phyloP scores from a whole-genome alignment of 2,113 vertebrate species.

The Albula goreensis region DNA sequence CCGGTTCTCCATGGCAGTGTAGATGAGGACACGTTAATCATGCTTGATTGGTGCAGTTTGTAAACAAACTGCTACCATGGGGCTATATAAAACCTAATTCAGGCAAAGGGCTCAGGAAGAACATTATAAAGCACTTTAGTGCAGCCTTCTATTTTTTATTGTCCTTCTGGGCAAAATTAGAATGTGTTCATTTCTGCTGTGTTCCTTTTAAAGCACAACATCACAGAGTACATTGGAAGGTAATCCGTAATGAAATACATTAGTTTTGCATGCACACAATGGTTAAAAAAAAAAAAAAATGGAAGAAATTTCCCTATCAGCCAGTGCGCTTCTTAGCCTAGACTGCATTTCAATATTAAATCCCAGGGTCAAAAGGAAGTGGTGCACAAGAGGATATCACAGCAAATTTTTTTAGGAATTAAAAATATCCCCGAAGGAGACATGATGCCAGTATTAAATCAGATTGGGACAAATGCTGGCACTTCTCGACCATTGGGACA shows the following conservation, averaged over 20 bases:
- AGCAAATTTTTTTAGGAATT: conserved; percentile 2
- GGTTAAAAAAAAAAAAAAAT: background rate
- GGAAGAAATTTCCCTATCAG: background rate
- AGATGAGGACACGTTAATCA: background rate
- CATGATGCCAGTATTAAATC: conserved; percentile 62
- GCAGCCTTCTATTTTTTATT: background rate
- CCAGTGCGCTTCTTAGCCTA: background rate
- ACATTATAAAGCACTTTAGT: background rate
- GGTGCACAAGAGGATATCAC: conserved; percentile 39
- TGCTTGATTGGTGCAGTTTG: background rate
- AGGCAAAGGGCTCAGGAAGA: background rate
- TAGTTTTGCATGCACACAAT: background rate
- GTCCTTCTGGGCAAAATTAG: background rate
- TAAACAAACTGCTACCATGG: background rate
- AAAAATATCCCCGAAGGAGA: conserved; percentile 26
- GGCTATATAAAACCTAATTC: background rate
- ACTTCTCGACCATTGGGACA: conserved; percentile 56
- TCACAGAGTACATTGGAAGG: background rate
- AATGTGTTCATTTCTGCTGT: background rate
- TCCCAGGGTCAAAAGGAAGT: background rate
- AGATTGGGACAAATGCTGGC: conserved; percentile 60
- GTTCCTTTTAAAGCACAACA: background rate
- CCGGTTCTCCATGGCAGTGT: background rate
- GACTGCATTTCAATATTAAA: background rate
- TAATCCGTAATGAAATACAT: background rate